These are phyloP conservation scores for Lutraria lutraria DNA, from an alignment of 2,888 invertebrate species.

Conservation along the genomic window DNA sequence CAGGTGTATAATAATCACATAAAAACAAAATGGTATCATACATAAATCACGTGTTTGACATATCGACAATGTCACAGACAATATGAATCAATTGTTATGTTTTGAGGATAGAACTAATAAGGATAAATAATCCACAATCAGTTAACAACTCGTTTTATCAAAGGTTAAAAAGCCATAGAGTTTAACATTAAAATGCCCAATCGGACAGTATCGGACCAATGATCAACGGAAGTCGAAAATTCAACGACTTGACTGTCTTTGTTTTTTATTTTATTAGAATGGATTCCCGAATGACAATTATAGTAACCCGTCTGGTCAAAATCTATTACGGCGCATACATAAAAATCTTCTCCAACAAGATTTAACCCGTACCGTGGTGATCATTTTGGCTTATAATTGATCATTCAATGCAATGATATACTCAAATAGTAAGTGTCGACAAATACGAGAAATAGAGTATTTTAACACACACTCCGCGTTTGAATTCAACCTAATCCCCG, in stretches of 20 bases:
- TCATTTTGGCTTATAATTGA: no score
- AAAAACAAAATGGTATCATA: background rate
- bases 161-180: background rate
- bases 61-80: background rate
- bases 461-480: no score
- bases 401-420: no score
- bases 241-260: background rate
- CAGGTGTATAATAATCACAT: background rate
- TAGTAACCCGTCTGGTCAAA: slow-evolving; percentile 41
- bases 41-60: slow-evolving; percentile 30
- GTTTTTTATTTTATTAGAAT: background rate
- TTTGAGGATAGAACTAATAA: background rate
- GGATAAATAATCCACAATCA: background rate
- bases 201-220: no score
- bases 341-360: background rate
- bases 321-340: slow-evolving; percentile 33
- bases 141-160: background rate
- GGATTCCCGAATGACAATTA: background rate
- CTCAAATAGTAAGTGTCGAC: no score
- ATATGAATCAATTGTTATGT: background rate
- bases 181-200: background rate
- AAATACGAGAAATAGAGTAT: no score
- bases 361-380: background rate
- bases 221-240: background rate
- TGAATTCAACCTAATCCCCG: no score